Evolutionary conservation across 2,888 invertebrate genomes (phyloP), one percentile per base, ranked within the genome.

Genomic region (Caenorhabditis angaria): DNA sequence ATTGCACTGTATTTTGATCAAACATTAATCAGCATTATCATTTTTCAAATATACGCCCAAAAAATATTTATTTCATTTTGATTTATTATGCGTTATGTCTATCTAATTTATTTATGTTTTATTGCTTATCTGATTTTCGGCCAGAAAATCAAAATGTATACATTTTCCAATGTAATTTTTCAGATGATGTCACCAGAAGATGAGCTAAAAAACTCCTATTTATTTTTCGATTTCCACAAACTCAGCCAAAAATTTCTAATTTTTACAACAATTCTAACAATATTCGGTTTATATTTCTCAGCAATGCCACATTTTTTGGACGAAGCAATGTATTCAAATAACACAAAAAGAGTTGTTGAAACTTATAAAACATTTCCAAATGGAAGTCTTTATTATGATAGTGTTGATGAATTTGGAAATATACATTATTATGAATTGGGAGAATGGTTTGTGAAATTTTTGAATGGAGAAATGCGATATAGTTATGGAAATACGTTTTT

Each of bases 291-390:
- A 3, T 71, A 71, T 20, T 66, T 71, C n/a, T 61, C 71, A 5
- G 71, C 71, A 35, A 63, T 58, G 53, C 71, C 71, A 14, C 66
- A 66, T 28, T 66, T 60, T 48, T 48, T 71, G 8, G 71, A 71
- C 18, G 63, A 66, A 1, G 35, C 47, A 1, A 60, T 51, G 47
- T 64, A 56, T 32, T 63, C 71, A 1, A 66, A 66, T 12, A 32
- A 53, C 35, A 71, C 71, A 4, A 14, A 55, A 24, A 53, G 25
- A 8, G 63, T 64, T 6, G 66, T 66, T 5, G n/a, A 57, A 5
- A 66, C 66, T 24, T 71, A 71, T 25, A 66, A 71, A 66, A 32
- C 32, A 27, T 61, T n/a, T 10, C 63, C 62, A 27, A 71, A 71
- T 54, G 71, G 71, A 55, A 28, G 60, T 8, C 29, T 57, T 25